These are phyloP conservation scores for Rhagium mordax DNA, from an alignment of 2,888 invertebrate genomes.

Conservation along the genomic window DNA sequence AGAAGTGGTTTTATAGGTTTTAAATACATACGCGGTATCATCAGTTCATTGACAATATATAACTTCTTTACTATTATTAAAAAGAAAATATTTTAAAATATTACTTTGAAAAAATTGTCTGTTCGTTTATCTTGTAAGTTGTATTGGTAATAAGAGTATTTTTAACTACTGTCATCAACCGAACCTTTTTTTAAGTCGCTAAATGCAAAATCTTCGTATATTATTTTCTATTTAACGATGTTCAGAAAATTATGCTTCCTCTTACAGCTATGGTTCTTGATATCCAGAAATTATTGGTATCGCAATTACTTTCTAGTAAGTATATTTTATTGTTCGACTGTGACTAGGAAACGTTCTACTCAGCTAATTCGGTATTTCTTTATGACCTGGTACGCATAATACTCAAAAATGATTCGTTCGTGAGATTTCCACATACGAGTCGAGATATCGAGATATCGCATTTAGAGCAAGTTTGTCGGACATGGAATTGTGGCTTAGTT, in stretches of 20 bases:
- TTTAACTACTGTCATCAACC: no score
- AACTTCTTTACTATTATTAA: no score
- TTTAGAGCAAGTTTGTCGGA: conserved; percentile 51
- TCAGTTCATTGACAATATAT: no score
- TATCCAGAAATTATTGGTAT: not conserved
- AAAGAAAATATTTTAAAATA: no score
- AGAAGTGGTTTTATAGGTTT: not conserved
- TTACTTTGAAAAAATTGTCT: no score
- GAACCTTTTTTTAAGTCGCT: no score
- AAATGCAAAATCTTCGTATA: no score
- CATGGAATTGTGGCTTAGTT: conserved; percentile 60
- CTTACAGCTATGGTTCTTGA: not conserved
- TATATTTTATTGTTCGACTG: not conserved
- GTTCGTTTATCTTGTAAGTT: no score
- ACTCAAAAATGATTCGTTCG: conserved; percentile 38
- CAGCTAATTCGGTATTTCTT: conserved; percentile 7
- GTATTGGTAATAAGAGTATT: no score
- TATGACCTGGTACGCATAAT: conserved; percentile 14
- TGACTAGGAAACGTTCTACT: not conserved
- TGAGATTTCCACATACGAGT: conserved; percentile 52
- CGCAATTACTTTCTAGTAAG: not conserved
- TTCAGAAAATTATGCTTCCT: no score
- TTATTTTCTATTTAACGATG: no score
- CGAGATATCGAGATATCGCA: conserved; percentile 48
- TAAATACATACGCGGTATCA: not conserved